Base-by-base conservation (phyloP, 2,888 invertebrate species). In the Stenichneumon culpator region DNA sequence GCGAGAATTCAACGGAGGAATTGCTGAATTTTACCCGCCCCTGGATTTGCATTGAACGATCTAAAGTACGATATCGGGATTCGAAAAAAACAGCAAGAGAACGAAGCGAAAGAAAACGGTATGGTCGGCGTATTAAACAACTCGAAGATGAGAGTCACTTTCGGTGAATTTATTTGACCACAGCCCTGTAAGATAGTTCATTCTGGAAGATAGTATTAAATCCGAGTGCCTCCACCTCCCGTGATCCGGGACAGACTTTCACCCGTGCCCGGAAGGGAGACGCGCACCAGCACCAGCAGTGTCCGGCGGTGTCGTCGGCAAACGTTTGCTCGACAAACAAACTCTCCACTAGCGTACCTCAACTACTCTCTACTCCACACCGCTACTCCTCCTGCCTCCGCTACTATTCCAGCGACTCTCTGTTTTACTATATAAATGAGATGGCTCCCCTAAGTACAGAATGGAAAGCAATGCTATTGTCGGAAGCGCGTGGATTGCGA, bases 271-370 rank as follows among this genome's bases (percentile, higher is more conserved):
- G 90, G 88, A 90, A 89, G 91, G 90, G 79, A 86, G 83, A 90
- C 89, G 89, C 88, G 83, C 89, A 57, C 22, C 11, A 57, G 88
- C 90, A 91, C 91, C 93, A 93, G 92, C 93, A 92, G 93, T 93
- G 93, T 93, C 93, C 93, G 89, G 92, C 92, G 93, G 93, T 94
- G 93, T 94, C 94, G 93, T 93, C 91, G 92, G 92, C 93, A 94
- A 94, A 94, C 94, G 93, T 94, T 94, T 94, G 91, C 93, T 92
- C 92, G 91, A 91, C 93, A 94, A 94, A 94, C 93, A 94, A 93
- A 93, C 92, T 93, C 93, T 92, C 91, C 88, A 91, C 92, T 91
- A 89, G 87, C 87, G 83, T 85, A 77, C 82, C 82, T 74, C 88
- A 80, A 67, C 74, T 78, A 69, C 67, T 79, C 60, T 83, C 65